phyloP scores from a whole-genome alignment of 1,140 invertebrate species.

The Pogonomyrmex californicus region DNA sequence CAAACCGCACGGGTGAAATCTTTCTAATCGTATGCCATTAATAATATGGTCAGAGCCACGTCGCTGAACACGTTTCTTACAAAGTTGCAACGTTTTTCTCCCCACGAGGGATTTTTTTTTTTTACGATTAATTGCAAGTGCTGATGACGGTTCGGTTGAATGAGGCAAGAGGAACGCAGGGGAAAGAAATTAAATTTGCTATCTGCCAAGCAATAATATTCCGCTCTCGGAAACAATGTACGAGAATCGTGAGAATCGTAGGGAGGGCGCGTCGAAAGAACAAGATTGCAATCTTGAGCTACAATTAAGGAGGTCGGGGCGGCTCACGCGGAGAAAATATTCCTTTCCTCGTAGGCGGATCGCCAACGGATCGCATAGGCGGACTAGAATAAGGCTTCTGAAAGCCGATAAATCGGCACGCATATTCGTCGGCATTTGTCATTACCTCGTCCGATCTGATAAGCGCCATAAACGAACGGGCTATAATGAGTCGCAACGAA shows the following conservation, averaged over 20 bases:
- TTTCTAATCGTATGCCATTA: slow-evolving; percentile 17
- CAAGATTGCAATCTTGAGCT: slow-evolving; percentile 66
- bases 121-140: slow-evolving; percentile 46
- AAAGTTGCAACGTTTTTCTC: neutral
- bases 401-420: slow-evolving; percentile 52
- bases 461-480: slow-evolving; percentile 27
- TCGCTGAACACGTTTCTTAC: neutral
- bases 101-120: neutral
- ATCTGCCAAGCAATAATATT: slow-evolving; percentile 59
- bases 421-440: slow-evolving; percentile 50
- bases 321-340: slow-evolving; percentile 59
- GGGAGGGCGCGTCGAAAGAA: slow-evolving; percentile 65
- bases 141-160: slow-evolving; percentile 39
- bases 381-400: slow-evolving; percentile 52
- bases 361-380: slow-evolving; percentile 49
- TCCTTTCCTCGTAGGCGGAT: slow-evolving; percentile 61
- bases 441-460: slow-evolving; percentile 48
- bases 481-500: slow-evolving; percentile 44
- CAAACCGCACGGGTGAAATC: slow-evolving; percentile 2
- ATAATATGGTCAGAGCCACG: slow-evolving; percentile 18
- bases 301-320: slow-evolving; percentile 66
- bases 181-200: slow-evolving; percentile 63
- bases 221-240: slow-evolving; percentile 58
- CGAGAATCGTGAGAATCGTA: slow-evolving; percentile 68
- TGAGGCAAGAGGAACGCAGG: slow-evolving; percentile 21